Conservation (phyloP, 35 echinoderm and acorn worm genomes). For the Hemicentrotus pulcherrimus region DNA sequence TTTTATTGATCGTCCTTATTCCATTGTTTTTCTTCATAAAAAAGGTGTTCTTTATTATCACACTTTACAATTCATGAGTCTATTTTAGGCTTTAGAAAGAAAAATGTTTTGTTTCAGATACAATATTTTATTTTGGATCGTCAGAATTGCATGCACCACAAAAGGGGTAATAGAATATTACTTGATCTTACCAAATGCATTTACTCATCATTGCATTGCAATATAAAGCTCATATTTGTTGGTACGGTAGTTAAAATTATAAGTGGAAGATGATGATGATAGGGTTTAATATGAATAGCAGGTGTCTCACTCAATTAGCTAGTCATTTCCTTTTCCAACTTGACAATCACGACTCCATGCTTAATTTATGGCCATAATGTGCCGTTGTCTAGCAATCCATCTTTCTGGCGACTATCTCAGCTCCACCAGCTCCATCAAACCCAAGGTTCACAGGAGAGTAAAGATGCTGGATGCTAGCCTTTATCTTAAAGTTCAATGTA, state of each 20-base stretch:
- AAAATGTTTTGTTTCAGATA: too few relatives aligned
- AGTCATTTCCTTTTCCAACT: not conserved
- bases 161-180: too few relatives aligned
- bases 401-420: not conserved
- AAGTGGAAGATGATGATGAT: not conserved
- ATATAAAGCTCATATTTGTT: not conserved
- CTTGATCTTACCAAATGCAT: not conserved
- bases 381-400: not conserved
- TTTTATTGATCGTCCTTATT: too few relatives aligned
- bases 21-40: too few relatives aligned
- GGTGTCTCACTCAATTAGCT: not conserved
- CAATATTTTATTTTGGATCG: too few relatives aligned
- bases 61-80: too few relatives aligned
- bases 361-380: not conserved
- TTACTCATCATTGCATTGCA: not conserved
- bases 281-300: not conserved
- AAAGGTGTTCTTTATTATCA: too few relatives aligned
- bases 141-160: too few relatives aligned
- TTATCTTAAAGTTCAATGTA: not conserved
- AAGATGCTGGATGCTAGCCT: not conserved
- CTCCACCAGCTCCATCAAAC: not conserved
- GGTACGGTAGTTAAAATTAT: not conserved
- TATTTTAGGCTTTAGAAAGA: too few relatives aligned
- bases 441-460: not conserved
- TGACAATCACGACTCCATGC: not conserved